A percentile compares a stretch with the other conserved stretches of the same genome.
These are phyloP conservation scores for Calameuta pallipes DNA, from an alignment of 2,888 invertebrate genomes.

Conservation along the genomic window DNA sequence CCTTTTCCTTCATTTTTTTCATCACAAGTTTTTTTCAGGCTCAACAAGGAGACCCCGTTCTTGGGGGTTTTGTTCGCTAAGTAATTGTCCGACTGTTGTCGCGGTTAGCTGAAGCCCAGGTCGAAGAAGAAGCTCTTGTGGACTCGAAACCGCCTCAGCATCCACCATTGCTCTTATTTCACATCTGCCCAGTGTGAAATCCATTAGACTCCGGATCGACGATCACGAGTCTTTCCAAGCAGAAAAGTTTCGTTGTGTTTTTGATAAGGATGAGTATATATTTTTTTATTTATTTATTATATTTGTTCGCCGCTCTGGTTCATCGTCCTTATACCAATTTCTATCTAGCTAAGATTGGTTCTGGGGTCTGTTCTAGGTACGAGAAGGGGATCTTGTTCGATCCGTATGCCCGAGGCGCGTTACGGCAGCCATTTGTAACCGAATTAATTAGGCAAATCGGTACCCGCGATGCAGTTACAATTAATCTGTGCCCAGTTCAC, in stretches of 20 bases:
- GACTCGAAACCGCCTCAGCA: slow-evolving; percentile 29
- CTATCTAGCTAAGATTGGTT: too few species aligned
- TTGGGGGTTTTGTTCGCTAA: slow-evolving; percentile 44
- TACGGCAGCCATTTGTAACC: slow-evolving; percentile 57
- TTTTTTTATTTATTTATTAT: too few species aligned
- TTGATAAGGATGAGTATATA: too few species aligned
- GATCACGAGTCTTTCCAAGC: too few species aligned
- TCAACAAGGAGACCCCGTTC: slow-evolving; percentile 9
- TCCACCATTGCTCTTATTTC: slow-evolving; percentile 10
- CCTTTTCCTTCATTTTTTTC: slow-evolving; percentile 11
- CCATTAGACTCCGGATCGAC: slow-evolving; percentile 35
- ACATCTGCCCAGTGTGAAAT: slow-evolving; percentile 44
- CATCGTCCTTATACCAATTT: too few species aligned
- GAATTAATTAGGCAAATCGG: slow-evolving; percentile 65
- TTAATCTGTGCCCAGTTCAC: slow-evolving; percentile 59
- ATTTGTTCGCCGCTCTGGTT: too few species aligned
- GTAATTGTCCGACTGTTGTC: slow-evolving; percentile 42
- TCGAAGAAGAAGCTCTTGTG: slow-evolving; percentile 5
- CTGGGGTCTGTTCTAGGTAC: too few species aligned
- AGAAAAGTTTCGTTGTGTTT: too few species aligned
- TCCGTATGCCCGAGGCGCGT: background rate
- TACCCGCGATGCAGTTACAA: slow-evolving; percentile 62
- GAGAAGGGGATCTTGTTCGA: background rate
- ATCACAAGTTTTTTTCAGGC: background rate
- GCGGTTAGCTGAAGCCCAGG: slow-evolving; percentile 24